A percentile compares a stretch with the other conserved stretches of the same genome.
phyloP scores from a whole-genome alignment of 2,888 invertebrate genomes.

The Ophion ventricosus region DNA sequence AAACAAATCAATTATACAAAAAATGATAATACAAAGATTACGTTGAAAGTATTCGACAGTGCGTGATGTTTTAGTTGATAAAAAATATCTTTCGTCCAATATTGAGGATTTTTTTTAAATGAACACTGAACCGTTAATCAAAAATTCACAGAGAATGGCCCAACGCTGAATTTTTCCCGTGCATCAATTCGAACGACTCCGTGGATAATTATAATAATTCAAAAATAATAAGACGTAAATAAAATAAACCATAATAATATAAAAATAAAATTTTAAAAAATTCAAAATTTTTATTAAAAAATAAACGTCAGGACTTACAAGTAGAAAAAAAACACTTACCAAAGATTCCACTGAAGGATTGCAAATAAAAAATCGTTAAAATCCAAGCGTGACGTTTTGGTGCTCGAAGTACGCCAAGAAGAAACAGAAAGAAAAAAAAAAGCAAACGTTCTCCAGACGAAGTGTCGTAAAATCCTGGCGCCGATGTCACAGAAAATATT shows the following conservation, averaged over 20 bases:
- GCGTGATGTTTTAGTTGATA: too few relatives aligned
- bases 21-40: not conserved
- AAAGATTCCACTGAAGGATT: not conserved
- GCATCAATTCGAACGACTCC: too few relatives aligned
- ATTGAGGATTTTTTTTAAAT: too few relatives aligned
- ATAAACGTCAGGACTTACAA: not conserved
- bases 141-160: too few relatives aligned
- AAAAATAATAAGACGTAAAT: not conserved
- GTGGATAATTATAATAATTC: not conserved
- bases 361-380: conserved; percentile 1
- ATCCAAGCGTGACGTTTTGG: not conserved
- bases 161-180: too few relatives aligned
- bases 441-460: not conserved
- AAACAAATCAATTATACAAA: not conserved
- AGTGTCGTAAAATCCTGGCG: conserved; percentile 33
- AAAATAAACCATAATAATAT: conserved; percentile 1
- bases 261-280: not conserved
- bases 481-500: conserved; percentile 23
- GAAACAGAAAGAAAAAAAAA: not conserved
- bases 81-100: too few relatives aligned
- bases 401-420: not conserved
- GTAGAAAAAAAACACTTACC: not conserved
- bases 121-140: too few relatives aligned
- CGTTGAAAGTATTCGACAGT: too few relatives aligned
- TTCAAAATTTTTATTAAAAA: not conserved